Evolutionary conservation across 2,888 invertebrate species (phyloP), one percentile per base, ranked within the genome.

Genomic region (Leucophenga maculata): DNA sequence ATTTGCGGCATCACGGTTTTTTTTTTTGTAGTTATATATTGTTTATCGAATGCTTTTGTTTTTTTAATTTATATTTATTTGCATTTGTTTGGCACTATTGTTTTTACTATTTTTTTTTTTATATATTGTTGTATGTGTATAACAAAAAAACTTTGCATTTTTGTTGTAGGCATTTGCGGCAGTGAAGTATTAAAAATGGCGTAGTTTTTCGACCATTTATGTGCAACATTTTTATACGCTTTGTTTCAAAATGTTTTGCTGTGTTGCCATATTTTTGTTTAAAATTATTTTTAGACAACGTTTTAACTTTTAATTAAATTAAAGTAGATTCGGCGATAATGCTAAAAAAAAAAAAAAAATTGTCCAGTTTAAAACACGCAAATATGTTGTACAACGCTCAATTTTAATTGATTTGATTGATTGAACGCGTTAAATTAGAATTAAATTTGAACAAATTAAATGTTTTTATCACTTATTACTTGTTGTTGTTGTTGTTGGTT

Each of bases 381-480:
- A 82, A 73, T 79, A 69, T 80, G 70, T 80, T 14, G 50, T 16
- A n/a, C 16, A 16, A 50, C 50, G 50, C 16, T n/a, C 50, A 50
- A 50, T 46, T 66, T 52, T 18, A 32, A 52, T 65, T 59, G 52
- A 71, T 68, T 75, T 69, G 72, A 77, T 75, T 73, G 72, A 72
- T 79, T 75, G 74, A 74, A 75, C 78, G 69, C 74, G 75, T 77
- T 57, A 26, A 39, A 60, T 75, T 78, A 75, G 77, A 71, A 80
- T 76, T 80, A 77, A 82, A 80, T 80, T 82, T 82, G 72, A 66
- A 59, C 68, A 78, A 80, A 77, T 79, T 79, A 83, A 80, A 75
- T 72, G 76, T 79, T 85, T 86, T 85, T 86, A 86, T 86, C 85
- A 85, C 85, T 86, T 85, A 85, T 86, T 85, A 82, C 69, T 72